Conservation (phyloP, 2,797 vertebrate species). For the Sebastes variabilis region DNA sequence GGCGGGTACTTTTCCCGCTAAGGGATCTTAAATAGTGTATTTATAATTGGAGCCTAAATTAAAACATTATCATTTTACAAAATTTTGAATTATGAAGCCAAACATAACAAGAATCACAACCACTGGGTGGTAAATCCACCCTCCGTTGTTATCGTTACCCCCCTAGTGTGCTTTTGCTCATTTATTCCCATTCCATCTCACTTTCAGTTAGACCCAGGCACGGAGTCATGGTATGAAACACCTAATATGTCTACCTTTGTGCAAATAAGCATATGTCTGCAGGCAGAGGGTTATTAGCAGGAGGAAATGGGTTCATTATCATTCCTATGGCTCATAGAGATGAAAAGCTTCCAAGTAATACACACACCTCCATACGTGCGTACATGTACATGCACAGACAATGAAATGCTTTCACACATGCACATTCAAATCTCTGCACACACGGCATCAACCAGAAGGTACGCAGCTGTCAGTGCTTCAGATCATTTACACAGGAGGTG, state of each 20-base stretch:
- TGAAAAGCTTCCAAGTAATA: conserved; percentile 32
- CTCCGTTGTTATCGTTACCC: conserved; percentile 24
- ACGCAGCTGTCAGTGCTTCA: background rate
- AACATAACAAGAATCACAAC: conserved; percentile 8
- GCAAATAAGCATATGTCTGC: conserved; percentile 55
- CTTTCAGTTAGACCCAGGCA: conserved; percentile 3
- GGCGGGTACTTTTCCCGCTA: background rate
- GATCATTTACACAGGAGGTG: background rate
- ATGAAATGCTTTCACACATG: background rate
- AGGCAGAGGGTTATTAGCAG: conserved; percentile 45
- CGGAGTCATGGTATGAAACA: conserved; percentile 25
- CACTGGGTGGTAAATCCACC: conserved; percentile 1
- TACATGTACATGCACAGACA: background rate
- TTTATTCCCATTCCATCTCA: conserved; percentile 3
- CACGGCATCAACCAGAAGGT: background rate
- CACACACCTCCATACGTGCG: background rate
- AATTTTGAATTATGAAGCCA: background rate
- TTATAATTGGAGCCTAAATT: conserved; percentile 4
- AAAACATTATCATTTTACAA: conserved; percentile 4
- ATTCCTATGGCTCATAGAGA: conserved; percentile 24
- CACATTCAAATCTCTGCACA: background rate
- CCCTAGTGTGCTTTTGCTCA: background rate
- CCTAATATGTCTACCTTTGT: conserved; percentile 54
- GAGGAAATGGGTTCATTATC: conserved; percentile 64
- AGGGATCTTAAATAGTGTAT: background rate